phyloP scores from a whole-genome alignment of 2,797 vertebrate species.

The Euphonia xanthogaster region DNA sequence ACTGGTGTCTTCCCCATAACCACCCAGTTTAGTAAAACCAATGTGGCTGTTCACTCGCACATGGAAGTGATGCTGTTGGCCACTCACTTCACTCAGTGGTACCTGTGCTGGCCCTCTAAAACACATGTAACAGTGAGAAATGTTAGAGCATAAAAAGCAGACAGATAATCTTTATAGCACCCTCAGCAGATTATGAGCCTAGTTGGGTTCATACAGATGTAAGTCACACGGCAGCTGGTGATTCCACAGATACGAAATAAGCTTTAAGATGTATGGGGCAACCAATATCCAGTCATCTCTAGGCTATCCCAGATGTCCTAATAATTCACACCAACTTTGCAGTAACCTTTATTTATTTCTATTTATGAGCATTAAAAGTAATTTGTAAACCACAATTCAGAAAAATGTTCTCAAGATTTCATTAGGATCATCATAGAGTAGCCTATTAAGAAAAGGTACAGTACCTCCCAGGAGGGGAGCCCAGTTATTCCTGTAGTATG shows the following conservation, averaged over 20 bases:
- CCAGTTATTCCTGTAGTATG: not conserved
- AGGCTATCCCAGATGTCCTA: not conserved
- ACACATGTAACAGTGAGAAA: not conserved
- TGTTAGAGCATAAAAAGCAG: not conserved
- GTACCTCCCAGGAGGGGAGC: not conserved
- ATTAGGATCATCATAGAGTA: not conserved
- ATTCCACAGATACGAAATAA: not conserved
- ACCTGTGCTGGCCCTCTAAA: not conserved
- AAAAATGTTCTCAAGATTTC: not conserved
- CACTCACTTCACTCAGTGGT: not conserved
- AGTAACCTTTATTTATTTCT: not conserved
- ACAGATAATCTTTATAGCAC: not conserved
- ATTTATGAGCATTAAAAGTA: not conserved
- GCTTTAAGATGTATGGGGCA: not conserved
- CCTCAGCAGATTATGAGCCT: not conserved
- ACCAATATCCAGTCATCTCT: not conserved
- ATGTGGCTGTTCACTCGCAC: not conserved
- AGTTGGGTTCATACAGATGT: not conserved
- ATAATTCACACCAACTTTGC: not conserved
- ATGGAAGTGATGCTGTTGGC: not conserved
- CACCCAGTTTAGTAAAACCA: not conserved
- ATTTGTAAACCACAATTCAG: not conserved
- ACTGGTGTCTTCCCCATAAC: fast-evolving
- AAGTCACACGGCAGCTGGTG: not conserved
- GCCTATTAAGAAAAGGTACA: not conserved